phyloP scores from a whole-genome alignment of 2,113 vertebrate species.

The Phylloscopus whistleri region DNA sequence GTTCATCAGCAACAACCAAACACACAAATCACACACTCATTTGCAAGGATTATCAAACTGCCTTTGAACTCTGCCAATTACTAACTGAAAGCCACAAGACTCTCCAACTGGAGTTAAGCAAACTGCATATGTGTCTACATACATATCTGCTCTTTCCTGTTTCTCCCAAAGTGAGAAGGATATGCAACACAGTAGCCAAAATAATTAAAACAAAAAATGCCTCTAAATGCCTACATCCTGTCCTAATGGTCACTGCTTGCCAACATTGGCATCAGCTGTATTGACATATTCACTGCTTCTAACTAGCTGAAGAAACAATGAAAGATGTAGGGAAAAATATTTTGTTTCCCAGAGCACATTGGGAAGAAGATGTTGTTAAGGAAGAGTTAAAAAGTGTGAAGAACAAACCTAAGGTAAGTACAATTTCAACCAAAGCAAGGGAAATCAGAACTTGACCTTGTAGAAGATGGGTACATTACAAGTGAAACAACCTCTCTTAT shows the following conservation, averaged over 20 bases:
- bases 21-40: not conserved
- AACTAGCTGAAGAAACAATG: not conserved
- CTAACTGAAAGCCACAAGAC: not conserved
- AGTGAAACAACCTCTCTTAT: not conserved
- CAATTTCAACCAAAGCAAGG: not conserved
- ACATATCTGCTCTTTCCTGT: not conserved
- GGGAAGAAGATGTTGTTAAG: not conserved
- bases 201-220: fast-evolving
- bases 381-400: not conserved
- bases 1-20: not conserved
- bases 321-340: not conserved
- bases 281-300: not conserved
- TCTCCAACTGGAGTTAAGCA: not conserved
- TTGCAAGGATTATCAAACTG: not conserved
- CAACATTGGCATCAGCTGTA: not conserved
- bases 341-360: not conserved
- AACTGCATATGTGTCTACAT: not conserved
- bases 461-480: not conserved
- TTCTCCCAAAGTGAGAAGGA: not conserved
- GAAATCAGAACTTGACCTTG: not conserved
- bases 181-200: not conserved
- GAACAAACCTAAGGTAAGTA: not conserved
- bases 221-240: not conserved
- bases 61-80: not conserved
- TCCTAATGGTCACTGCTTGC: not conserved